Conservation (phyloP, 2,888 invertebrate genomes). For the Limnephilus auricula region DNA sequence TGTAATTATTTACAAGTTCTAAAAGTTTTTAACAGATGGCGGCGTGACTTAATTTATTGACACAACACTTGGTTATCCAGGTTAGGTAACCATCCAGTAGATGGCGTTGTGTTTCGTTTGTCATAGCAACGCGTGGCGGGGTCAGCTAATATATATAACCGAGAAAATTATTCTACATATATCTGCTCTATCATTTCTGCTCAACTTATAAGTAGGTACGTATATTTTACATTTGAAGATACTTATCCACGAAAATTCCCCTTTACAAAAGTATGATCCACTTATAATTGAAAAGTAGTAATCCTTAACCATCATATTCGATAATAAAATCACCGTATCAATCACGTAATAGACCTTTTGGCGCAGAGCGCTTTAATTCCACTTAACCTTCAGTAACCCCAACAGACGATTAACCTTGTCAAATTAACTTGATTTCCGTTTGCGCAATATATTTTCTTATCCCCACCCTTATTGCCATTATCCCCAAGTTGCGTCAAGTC, state of each 20-base stretch:
- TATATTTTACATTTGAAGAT: no score
- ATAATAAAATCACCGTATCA: neutral
- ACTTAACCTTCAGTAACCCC: neutral
- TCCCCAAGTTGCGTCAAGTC: constrained; percentile 7
- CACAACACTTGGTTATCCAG: no score
- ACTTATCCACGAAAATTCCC: neutral
- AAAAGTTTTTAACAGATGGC: no score
- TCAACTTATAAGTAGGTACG: no score
- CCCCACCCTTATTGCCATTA: constrained; percentile 18
- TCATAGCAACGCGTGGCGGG: no score
- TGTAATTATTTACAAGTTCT: no score
- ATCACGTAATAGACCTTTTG: neutral
- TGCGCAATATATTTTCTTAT: neutral
- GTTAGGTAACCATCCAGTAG: no score
- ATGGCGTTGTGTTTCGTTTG: no score
- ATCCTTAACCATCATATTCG: neutral
- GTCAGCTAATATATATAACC: no score
- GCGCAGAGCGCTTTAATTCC: neutral
- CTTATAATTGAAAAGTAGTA: neutral
- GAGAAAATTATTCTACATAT: no score
- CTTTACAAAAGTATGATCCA: neutral
- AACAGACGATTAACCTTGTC: neutral
- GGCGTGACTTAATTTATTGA: no score
- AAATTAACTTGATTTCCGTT: neutral
- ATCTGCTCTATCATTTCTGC: no score